Evolutionary conservation across 2,888 invertebrate species (phyloP), one percentile per base, ranked within the genome.

Genomic region (Lasioglossum marginatum): DNA sequence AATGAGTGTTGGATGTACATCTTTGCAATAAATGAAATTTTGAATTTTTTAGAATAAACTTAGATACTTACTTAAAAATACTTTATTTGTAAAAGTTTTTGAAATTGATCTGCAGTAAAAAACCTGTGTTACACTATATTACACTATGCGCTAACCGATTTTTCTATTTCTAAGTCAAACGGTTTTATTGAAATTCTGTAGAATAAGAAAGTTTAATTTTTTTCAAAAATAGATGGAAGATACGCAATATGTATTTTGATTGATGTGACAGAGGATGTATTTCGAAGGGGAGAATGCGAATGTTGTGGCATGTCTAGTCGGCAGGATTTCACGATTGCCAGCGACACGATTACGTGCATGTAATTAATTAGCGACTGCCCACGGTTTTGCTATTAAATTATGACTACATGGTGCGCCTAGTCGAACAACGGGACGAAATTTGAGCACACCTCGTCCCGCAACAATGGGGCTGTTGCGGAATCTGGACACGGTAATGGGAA

Each of bases 361-460:
- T 57, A 73, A 83, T 83, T 83, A 83, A 85, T 85, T 84, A 85
- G 79, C 60, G 60, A 74, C 57, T 19, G 27, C 3, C 34, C 80
- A 63, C 45, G 72, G 57, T 5, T 31, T n/a, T 27, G 31, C 43
- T 52, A 77, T 88, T 77, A 78, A 83, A 73, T 89, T 90, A 83
- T 52, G 72, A 63, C 68, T 57, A 45, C 45, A 60, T 73, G 57
- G 75, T 78, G 57, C 16, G 72, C 37, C 74, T 78, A 78, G 86
- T 45, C 72, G 72, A 72, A 71, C 85, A 66, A 85, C 75, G 31
- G 27, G 31, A n/a, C 27, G 72, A 86, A 76, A 86, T 86, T 77
- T 81, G 81, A 70, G n/a, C 27, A 27, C 34, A 34, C n/a, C 76
- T 23, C n/a, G 63, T 79, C 68, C 48, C 52, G 75, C 57, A 76